Base-by-base conservation (phyloP, 2,888 invertebrate genomes). In the Cylindroiulus punctatus region DNA sequence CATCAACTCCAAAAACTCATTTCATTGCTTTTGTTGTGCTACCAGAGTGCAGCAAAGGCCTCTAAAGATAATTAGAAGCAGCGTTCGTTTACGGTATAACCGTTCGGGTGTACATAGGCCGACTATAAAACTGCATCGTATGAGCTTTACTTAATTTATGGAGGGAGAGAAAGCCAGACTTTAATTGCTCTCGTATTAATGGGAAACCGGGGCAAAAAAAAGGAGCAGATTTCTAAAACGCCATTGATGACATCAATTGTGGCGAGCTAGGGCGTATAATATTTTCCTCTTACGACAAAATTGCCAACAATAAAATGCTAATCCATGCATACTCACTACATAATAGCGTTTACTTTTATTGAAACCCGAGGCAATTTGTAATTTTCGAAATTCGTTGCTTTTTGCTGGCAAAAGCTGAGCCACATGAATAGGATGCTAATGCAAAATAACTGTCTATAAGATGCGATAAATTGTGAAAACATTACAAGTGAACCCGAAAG, bases 21-120 rank as follows among this genome's bases (percentile, higher is more conserved):
- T 22, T 22, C 57, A 65, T 65, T 65, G 57, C 57, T 65, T 65
- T 65, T 65, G 57, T 65, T 65, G 57, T 65, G 57, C 7, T 65
- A 65, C 57, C 22, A 22, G 22, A 65, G 22, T 10, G 57, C 8
- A 36, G 57, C 57, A 22, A 22, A 22, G 57, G 26, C 57, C 22
- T 65, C 57, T 65, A 65, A 65, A 65, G 57, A 65, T 65, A 65
- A 65, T 65, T 65, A 65, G 57, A 65, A 65, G 57, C 44, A 44
- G 44, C 44, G 57, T 22, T 65, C 57, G 57, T 22, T 65, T 22
- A 22, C 26, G 57, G 22, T 22, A 65, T 65, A 65, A 65, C 26
- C 57, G 22, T 65, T 65, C 19, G 57, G 57, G 22, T 65, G 57
- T 22, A 65, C 22, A 65, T 65, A 65, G 22, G 7, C 57, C n/a